These are phyloP conservation scores for Paralinhomoeus sp. DNA, from an alignment of 2,888 invertebrate species.

Conservation along the genomic window DNA sequence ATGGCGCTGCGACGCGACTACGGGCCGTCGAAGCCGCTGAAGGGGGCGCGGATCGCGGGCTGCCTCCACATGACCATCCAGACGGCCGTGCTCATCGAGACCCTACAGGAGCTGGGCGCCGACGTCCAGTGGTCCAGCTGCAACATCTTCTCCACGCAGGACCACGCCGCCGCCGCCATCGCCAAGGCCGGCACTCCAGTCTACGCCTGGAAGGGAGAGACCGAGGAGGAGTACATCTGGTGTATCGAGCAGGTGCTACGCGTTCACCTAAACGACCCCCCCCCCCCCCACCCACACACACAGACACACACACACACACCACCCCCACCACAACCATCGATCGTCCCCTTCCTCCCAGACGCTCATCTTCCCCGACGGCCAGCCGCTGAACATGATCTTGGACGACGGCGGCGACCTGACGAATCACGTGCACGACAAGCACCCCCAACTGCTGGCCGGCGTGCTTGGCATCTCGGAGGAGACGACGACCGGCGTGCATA, in stretches of 20 bases:
- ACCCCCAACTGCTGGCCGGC: conserved; percentile 62
- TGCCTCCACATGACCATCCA: conserved; percentile 99
- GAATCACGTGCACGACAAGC: conserved; percentile 73
- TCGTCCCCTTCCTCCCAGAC: too few species aligned
- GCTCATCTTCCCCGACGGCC: conserved; percentile 51
- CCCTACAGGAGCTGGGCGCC: conserved; percentile 76
- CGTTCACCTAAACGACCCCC: too few species aligned
- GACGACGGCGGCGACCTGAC: conserved; percentile 98
- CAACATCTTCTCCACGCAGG: conserved; percentile 97
- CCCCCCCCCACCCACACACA: too few species aligned
- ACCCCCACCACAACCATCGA: too few species aligned
- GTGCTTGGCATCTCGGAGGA: conserved; percentile 88
- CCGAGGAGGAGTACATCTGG: conserved; percentile 95
- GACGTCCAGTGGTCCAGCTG: conserved; percentile 99
- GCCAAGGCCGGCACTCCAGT: conserved; percentile 78
- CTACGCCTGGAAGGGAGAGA: conserved; percentile 99
- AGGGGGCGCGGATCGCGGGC: conserved; percentile 85
- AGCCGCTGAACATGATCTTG: conserved; percentile 87
- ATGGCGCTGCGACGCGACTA: conserved; percentile 80
- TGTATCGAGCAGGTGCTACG: conserved; percentile 62
- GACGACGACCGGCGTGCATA: conserved; percentile 96
- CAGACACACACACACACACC: too few species aligned
- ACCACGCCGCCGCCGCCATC: conserved; percentile 96
- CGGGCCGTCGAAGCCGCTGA: conserved; percentile 58
- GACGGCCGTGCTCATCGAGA: conserved; percentile 95